phyloP scores from a whole-genome alignment of 2,888 invertebrate species.

The Tenthredo amoena region DNA sequence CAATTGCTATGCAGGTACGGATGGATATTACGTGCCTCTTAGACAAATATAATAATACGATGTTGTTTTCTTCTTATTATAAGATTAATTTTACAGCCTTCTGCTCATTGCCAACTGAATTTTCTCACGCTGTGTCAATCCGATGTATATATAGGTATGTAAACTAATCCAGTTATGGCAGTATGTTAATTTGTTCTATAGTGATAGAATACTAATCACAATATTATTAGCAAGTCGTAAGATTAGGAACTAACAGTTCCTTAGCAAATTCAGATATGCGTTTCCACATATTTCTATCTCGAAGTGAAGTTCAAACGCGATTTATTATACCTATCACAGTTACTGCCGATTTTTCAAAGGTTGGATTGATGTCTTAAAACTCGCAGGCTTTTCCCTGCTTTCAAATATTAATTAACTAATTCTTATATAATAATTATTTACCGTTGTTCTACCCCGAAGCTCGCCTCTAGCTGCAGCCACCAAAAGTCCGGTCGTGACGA shows the following conservation, averaged over 20 bases:
- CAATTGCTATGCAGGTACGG: slow-evolving; percentile 9
- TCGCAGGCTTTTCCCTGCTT: too few relatives aligned
- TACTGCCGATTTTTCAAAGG: neutral
- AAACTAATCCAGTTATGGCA: neutral
- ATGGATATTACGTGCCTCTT: slow-evolving; percentile 35
- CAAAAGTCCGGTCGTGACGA: slow-evolving; percentile 85
- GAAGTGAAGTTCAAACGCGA: neutral
- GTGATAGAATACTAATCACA: neutral
- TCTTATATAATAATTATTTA: slow-evolving; percentile 65
- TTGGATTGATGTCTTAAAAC: neutral
- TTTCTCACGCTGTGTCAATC: slow-evolving; percentile 30
- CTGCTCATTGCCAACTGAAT: neutral
- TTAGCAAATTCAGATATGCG: neutral
- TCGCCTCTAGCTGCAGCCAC: slow-evolving; percentile 84
- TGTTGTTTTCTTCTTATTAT: slow-evolving; percentile 18
- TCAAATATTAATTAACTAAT: neutral
- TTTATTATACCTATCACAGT: neutral
- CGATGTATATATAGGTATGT: neutral
- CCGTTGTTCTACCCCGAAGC: slow-evolving; percentile 81
- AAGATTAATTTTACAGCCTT: neutral
- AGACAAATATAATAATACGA: slow-evolving; percentile 1
- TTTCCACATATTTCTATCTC: neutral
- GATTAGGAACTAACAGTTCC: neutral
- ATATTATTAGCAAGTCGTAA: neutral
- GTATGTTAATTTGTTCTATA: neutral